These are phyloP conservation scores for Palythoa grandiflora DNA, from an alignment of 92 coral and sea anemone species.

Conservation along the genomic window DNA sequence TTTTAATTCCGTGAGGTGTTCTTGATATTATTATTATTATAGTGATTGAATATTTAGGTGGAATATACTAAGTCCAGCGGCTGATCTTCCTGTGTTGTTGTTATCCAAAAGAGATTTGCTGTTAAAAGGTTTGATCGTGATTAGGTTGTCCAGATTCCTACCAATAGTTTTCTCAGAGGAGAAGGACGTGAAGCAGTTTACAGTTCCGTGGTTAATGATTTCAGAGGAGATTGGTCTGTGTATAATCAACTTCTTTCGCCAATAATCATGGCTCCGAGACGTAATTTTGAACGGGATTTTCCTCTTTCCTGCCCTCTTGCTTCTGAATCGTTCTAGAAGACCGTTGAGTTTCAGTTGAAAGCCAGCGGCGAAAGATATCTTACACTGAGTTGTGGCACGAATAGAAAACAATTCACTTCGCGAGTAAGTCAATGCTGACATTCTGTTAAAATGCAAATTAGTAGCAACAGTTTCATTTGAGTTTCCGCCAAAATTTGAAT, in stretches of 20 bases:
- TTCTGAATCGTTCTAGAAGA: slow-evolving; percentile 3
- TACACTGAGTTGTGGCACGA: slow-evolving; percentile 29
- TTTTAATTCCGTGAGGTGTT: slow-evolving; percentile 31
- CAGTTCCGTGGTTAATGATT: slow-evolving; percentile 5
- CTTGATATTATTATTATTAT: too few relatives aligned
- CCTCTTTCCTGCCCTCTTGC: slow-evolving; percentile 14
- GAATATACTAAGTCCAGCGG: slow-evolving; percentile 34
- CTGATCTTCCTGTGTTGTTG: slow-evolving; percentile 10
- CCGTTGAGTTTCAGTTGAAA: slow-evolving; percentile 23
- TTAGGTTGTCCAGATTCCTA: slow-evolving; percentile 14
- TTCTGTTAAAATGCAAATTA: slow-evolving; percentile 25
- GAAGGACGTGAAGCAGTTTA: slow-evolving; percentile 5
- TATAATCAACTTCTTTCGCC: slow-evolving; percentile 14
- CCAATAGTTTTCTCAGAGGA: slow-evolving; percentile 10
- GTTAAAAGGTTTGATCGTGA: slow-evolving; percentile 14
- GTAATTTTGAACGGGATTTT: slow-evolving; percentile 3
- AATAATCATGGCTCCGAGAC: slow-evolving; percentile 1
- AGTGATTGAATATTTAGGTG: slow-evolving; percentile 37
- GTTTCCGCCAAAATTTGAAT: slow-evolving; percentile 26
- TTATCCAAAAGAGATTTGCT: slow-evolving; percentile 9
- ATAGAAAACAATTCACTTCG: slow-evolving; percentile 17
- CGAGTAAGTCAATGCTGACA: slow-evolving; percentile 28
- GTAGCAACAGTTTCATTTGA: slow-evolving; percentile 23
- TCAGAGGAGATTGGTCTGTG: slow-evolving; percentile 13
- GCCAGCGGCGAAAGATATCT: slow-evolving; percentile 33